A percentile compares a stretch with the other conserved stretches of the same genome.
Evolutionary conservation across 2,113 vertebrate genomes (phyloP).

Genomic region (Sylvietta virens): DNA sequence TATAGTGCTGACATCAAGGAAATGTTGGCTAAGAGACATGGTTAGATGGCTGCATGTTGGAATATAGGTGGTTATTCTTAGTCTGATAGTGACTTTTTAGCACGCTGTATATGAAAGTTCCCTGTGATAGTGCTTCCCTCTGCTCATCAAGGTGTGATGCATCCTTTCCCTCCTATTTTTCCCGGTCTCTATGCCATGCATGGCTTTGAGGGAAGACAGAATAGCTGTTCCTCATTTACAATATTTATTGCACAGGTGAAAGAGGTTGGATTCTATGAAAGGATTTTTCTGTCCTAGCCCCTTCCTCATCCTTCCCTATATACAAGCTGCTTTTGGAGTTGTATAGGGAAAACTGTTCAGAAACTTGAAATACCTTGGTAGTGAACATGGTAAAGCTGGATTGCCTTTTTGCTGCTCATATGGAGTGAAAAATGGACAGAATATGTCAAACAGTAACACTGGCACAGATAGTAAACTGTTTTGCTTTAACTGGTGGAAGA

Average conservation of each 20-base stretch:
- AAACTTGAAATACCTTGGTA: not conserved
- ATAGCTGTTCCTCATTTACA: not conserved
- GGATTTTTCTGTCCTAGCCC: not conserved
- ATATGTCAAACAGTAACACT: not conserved
- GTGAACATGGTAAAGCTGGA: not conserved
- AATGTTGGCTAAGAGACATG: constrained; percentile 19
- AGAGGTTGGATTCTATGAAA: not conserved
- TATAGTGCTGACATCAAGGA: constrained; percentile 38
- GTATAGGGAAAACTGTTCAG: not conserved
- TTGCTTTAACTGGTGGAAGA: not conserved
- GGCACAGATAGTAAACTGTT: not conserved
- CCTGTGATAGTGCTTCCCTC: not conserved
- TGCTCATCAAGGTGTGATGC: not conserved
- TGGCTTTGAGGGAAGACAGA: not conserved
- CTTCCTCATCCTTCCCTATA: not conserved
- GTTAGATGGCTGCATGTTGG: constrained; percentile 7
- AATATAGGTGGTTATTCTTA: not conserved
- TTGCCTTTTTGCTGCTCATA: not conserved
- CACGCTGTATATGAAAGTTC: not conserved
- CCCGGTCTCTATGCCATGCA: not conserved
- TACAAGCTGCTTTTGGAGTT: not conserved
- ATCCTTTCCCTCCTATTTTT: not conserved
- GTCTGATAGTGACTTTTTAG: not conserved
- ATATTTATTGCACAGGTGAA: not conserved
- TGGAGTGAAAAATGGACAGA: not conserved